Evolutionary conservation across 1,140 invertebrate species (phyloP), one percentile per base, ranked within the genome.

Genomic region (Stratiolaelaps scimitus): DNA sequence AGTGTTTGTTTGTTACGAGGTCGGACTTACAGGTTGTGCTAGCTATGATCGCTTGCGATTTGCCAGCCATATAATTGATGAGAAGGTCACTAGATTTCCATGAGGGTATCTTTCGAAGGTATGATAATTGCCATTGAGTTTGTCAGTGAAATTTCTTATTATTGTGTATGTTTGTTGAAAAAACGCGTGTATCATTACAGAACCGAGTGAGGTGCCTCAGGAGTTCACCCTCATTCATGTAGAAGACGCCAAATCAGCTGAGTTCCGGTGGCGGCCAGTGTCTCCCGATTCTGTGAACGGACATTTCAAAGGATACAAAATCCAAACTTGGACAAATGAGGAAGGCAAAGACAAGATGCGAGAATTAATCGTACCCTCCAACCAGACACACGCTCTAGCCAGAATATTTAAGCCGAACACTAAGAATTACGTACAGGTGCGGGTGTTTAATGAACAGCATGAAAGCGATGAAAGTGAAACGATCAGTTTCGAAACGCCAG

Each of bases 241-340:
- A 17, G 83, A 81, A 26, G 82, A 83, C 17, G 83, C 84, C 17
- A 89, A 84, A 46, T 83, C 81, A 5, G 90, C 89, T 0, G 72
- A 85, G 19, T 77, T 94, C n/a, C 83, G 82, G 64, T 93, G 91
- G 91, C 82, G 83, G 64, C 81, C 85, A 0, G 89, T 93, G 0
- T 73, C 83, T 1, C 74, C 81, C 0, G 83, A 87, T 53, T 84
- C 85, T 0, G 82, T 75, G 0, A 78, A 83, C 26, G 92, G 92
- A n/a, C 86, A 94, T 75, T 91, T 96, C 74, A 86, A 85, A 71
- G 92, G 92, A 13, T 97, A 96, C 75, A 93, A 93, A 78, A 89
- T 96, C 65, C 87, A 92, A 76, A 92, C 87, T 1, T 95, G 92
- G 92, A 89, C 85, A 4, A 67, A 73, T 28, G 78, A 75, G 64